Evolutionary conservation across 2,797 vertebrate genomes (phyloP), one percentile per base, ranked within the genome.

Genomic region (Anableps anableps): DNA sequence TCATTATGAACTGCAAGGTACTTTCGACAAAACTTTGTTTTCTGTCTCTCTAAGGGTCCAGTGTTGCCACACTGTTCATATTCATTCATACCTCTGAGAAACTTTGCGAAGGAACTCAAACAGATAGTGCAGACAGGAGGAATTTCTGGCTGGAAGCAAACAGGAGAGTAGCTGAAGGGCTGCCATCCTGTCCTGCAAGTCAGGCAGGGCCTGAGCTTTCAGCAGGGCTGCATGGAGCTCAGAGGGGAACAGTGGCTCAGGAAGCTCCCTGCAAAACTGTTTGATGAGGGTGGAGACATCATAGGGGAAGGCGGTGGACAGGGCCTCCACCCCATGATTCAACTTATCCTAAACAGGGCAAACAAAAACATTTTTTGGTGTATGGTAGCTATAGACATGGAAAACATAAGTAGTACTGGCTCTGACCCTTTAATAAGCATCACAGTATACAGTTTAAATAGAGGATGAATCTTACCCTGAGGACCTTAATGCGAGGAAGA

Each of bases 261-360:
- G 97, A 48, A 98, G 86, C 86, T 98, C 97, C 86, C 97, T 94
- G 82, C 96, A 98, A 88, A 98, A 98, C 92, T 97, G 96, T 74
- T 99, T 98, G 77, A 99, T 88, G 75, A 98, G 96, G n/a, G 97
- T 96, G 29, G 97, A 96, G 62, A 96, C 93, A 53, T 99, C 97
- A 87, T 96, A 97, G 0, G 97, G 95, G 78, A 93, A 92, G 0
- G 97, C 95, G 88, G 94, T 86, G 77, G 95, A 91, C 0, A 98
- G 88, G 86, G 96, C 95, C 9, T 84, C 89, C 87, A 97, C 97
- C 45, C 97, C 97, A 72, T 88, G 82, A 74, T 99, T 97, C 75
- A 95, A 82, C 79, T 89, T 93, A 9, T 84, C 87, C 94, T 95
- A 82, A 31, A 86, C 50, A 55, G 83, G 34, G 81, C 19, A 79